These are phyloP conservation scores for Xiphorhynchus erythropygius DNA, from an alignment of 2,797 vertebrate genomes.

Conservation along the genomic window DNA sequence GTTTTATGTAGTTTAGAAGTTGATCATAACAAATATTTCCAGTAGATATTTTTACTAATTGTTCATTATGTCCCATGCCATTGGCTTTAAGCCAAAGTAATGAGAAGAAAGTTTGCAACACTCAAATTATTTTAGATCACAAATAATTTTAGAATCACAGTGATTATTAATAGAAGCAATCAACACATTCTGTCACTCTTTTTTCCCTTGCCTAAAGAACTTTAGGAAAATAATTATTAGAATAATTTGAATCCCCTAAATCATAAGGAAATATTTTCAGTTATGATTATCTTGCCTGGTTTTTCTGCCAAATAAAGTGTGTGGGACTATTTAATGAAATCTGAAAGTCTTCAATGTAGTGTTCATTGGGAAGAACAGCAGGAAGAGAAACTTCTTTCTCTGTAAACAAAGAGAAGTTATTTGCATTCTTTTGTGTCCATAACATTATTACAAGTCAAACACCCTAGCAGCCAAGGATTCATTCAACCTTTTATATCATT, in stretches of 20 bases:
- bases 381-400: background rate
- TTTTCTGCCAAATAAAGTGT: background rate
- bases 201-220: background rate
- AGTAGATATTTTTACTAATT: background rate
- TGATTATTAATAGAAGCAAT: background rate
- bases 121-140: background rate
- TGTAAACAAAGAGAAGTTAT: background rate
- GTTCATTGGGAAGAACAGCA: background rate
- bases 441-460: background rate
- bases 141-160: slow-evolving; percentile 1
- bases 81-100: background rate
- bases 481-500: background rate
- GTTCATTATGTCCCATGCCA: background rate
- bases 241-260: background rate
- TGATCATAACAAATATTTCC: slow-evolving; percentile 6
- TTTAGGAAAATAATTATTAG: background rate
- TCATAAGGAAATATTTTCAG: background rate
- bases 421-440: background rate
- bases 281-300: background rate
- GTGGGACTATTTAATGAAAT: background rate
- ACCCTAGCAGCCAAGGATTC: background rate
- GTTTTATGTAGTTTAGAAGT: background rate
- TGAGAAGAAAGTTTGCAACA: background rate
- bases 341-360: background rate
- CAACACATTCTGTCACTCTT: background rate